Percentiles rank a stretch among this genome's conserved stretches.
phyloP scores from a whole-genome alignment of 2,113 vertebrate genomes.

The Thamnaconus septentrionalis region DNA sequence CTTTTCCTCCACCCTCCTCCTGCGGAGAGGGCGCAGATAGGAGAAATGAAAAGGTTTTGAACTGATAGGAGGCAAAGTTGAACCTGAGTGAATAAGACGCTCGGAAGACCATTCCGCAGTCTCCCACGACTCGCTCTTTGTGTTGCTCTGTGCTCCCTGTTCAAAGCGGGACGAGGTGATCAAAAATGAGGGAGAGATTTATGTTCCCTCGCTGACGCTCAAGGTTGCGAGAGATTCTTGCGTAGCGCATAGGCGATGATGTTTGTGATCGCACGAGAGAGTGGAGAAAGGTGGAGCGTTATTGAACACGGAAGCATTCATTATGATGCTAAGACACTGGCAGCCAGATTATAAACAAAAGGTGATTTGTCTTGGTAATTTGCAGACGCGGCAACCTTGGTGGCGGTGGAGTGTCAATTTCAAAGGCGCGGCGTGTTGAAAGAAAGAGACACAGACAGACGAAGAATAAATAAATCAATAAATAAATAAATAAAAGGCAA shows the following conservation, averaged over 20 bases:
- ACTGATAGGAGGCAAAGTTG: not conserved
- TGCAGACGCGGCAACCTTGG: too few relatives aligned
- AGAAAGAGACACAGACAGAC: not conserved
- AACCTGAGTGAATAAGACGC: not conserved
- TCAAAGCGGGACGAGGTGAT: conserved; percentile 46
- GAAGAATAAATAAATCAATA: not conserved
- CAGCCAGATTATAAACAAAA: not conserved
- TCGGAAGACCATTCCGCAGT: conserved; percentile 13
- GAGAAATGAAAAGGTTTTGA: not conserved
- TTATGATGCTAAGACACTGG: too few relatives aligned
- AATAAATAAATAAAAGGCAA: conserved; percentile 40
- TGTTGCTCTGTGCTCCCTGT: conserved; percentile 25
- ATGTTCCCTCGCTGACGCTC: conserved; percentile 56
- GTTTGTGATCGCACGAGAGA: too few relatives aligned
- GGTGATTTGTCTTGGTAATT: not conserved
- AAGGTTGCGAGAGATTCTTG: not conserved
- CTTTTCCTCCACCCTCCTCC: too few relatives aligned
- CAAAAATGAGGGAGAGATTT: conserved; percentile 56
- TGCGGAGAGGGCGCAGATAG: too few relatives aligned
- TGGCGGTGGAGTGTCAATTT: not conserved
- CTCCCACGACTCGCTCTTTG: not conserved
- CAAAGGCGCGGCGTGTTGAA: not conserved
- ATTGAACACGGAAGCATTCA: too few relatives aligned
- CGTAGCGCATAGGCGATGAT: too few relatives aligned
- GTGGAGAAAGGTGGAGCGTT: too few relatives aligned